Base-by-base conservation (phyloP, 2,797 vertebrate genomes). In the Pseudochromis fuscus region DNA sequence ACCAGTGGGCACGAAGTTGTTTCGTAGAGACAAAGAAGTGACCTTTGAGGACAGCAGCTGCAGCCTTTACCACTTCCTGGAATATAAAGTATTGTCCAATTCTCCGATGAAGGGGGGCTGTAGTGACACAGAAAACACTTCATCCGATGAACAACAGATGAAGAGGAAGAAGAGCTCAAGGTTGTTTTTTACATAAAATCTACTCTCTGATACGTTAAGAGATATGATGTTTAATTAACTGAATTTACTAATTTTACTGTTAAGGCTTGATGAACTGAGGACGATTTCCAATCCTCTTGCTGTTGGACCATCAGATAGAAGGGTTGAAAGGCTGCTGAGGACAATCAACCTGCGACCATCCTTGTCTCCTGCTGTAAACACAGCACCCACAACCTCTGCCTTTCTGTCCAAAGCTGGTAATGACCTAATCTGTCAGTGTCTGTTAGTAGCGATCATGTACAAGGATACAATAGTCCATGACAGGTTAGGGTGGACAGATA, bases 21-120 rank as follows among this genome's bases (percentile, higher is more conserved):
- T 96, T 79, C 93, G 92, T 71, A 88, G 87, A 12, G 93, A 95
- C 62, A 95, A 94, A 62, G 93, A 96, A 19, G 72, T 82, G 13
- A 75, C 90, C 23, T 97, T 96, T 86, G 95, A 96, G 88, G 95
- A 95, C 79, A 93, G 92, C 23, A 91, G 90, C 72, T 89, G 85
- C 75, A 95, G 94, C 79, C 94, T 96, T 3, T 96, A 96, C 65
- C 94, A 89, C 31, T 97, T 96, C 83, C 67, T 95, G 83, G 93
- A 94, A 0, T 85, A 89, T 5, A 82, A 84, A 50, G 75, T 53
- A 23, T 56, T 77, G 46, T 68, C 64, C 0, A 49, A 55, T 77
- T 90, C 87, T 37, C 75, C 25, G 0, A 53, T 59, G 33, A 86
- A 75, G 24, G 65, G 77, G 77, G 49, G 38, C 38, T 25, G 28